Evolutionary conservation across 2,888 invertebrate genomes (phyloP).

Genomic region (Synergus umbraculus): DNA sequence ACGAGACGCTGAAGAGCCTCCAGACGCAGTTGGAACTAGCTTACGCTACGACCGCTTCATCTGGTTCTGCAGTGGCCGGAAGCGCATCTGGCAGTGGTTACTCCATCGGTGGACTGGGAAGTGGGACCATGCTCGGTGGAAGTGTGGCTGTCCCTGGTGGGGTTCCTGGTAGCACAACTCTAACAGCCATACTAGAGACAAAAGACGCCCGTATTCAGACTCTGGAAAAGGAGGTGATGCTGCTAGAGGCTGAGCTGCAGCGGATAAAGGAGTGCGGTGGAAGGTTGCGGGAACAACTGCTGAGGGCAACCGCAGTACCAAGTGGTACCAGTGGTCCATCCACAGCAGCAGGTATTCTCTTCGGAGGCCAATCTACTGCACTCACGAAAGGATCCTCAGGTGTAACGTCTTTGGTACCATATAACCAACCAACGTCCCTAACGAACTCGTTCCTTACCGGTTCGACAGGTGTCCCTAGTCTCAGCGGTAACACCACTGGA

Average conservation of each 20-base stretch:
- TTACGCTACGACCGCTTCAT: slow-evolving; percentile 81
- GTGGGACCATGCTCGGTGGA: slow-evolving; percentile 71
- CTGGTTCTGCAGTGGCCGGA: slow-evolving; percentile 72
- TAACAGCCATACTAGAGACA: slow-evolving; percentile 89
- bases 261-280: slow-evolving; percentile 79
- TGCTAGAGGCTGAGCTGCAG: slow-evolving; percentile 88
- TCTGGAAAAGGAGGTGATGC: slow-evolving; percentile 90
- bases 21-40: slow-evolving; percentile 88
- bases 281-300: slow-evolving; percentile 71
- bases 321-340: slow-evolving; percentile 60
- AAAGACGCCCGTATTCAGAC: slow-evolving; percentile 93
- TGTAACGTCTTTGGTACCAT: slow-evolving; percentile 68
- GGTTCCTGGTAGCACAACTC: slow-evolving; percentile 83
- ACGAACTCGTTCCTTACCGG: slow-evolving; percentile 71
- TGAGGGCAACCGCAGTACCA: slow-evolving; percentile 70
- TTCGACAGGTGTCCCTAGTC: slow-evolving; percentile 67
- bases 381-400: slow-evolving; percentile 35
- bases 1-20: slow-evolving; percentile 90
- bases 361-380: slow-evolving; percentile 41
- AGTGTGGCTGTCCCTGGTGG: slow-evolving; percentile 75
- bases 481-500: slow-evolving; percentile 70
- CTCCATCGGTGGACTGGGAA: slow-evolving; percentile 60
- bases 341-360: slow-evolving; percentile 49
- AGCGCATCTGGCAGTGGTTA: slow-evolving; percentile 57
- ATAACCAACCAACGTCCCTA: slow-evolving; percentile 62